These are phyloP conservation scores for Origma solitaria DNA, from an alignment of 2,113 vertebrate species.

Conservation along the genomic window DNA sequence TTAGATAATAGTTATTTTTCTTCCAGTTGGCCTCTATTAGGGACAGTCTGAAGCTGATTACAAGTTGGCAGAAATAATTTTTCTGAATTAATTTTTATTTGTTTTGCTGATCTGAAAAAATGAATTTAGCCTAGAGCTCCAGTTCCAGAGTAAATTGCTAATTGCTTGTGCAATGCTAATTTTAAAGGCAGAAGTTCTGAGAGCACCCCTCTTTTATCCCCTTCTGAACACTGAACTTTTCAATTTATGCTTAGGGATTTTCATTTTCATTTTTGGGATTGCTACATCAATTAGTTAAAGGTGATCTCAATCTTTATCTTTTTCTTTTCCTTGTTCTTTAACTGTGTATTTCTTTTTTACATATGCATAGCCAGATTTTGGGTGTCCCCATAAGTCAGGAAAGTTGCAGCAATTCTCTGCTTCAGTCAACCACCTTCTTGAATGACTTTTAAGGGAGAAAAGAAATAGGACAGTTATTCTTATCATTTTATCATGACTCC, in stretches of 20 bases:
- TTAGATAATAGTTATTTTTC: neutral
- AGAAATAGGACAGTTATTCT: neutral
- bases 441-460: neutral
- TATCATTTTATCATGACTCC: neutral
- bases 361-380: neutral
- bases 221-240: neutral
- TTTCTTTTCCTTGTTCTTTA: neutral
- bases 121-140: neutral
- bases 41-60: neutral
- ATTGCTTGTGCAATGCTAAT: neutral
- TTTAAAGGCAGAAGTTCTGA: neutral
- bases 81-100: neutral
- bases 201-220: neutral
- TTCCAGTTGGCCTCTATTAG: neutral
- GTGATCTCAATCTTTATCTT: neutral
- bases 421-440: neutral
- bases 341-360: neutral
- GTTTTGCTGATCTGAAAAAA: slow-evolving; percentile 5
- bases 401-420: neutral
- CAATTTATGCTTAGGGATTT: neutral
- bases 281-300: neutral
- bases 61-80: neutral
- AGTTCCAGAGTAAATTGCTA: neutral
- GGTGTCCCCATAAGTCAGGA: neutral
- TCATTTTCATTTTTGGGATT: neutral